Evolutionary conservation across 1,140 invertebrate genomes (phyloP), one percentile per base, ranked within the genome.

Genomic region (Drosophila novamexicana): DNA sequence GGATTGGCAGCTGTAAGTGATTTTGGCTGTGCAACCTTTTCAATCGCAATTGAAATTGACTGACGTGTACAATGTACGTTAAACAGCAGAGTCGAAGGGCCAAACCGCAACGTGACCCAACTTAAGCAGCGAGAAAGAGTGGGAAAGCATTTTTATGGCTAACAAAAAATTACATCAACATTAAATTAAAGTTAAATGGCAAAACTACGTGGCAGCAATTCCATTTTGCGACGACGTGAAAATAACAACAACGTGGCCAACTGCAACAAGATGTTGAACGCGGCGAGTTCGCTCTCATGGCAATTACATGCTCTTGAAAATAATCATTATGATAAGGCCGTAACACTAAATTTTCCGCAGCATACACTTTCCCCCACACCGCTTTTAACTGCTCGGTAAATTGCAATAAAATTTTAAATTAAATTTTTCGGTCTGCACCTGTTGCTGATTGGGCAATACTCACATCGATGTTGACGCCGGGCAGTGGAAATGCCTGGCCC

Each of bases 391-490:
- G 10, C 18, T n/a, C 42, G 57, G 71, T 84, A 91, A 90, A 91
- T 81, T 91, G 72, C 61, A 82, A 91, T 91, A 85, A 91, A 82
- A 88, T 79, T 88, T 77, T 73, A 85, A 91, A 91, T 91, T 85
- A 85, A 91, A 85, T 79, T 91, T 89, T 77, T 73, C 22, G n/a
- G 22, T 32, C 18, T 67, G 45, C 68, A 84, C 61, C 77, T 84
- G 77, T 80, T 84, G 81, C 63, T 12, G 1, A 45, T 47, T 22
- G 36, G 22, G 18, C 8, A 0, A 6, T 71, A 95, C 95, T 95
- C 94, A 98, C 95, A 93, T 97, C 96, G 40, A 98, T 96, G 81
- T 95, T 94, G 16, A 97, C 96, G 62, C 96, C 96, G 4, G 95
- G 94, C 56, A 96, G 91, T 29, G 94, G 94, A 81, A 97, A 97